These are phyloP conservation scores for Aphelenchoides fujianensis DNA, from an alignment of 1,140 invertebrate genomes.

Conservation along the genomic window DNA sequence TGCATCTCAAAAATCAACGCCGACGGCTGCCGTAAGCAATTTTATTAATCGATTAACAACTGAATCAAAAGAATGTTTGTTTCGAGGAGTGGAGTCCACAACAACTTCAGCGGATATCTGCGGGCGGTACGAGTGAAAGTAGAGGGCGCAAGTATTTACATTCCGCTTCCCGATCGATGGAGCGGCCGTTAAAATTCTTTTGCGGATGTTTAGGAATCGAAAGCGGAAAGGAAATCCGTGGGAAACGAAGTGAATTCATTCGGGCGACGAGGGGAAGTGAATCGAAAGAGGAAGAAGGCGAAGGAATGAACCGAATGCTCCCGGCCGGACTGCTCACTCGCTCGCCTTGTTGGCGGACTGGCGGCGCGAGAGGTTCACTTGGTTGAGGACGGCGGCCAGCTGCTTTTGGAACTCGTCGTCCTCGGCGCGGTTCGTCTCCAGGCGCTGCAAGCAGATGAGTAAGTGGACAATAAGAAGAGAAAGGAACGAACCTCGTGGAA, in stretches of 20 bases:
- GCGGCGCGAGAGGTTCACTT: constrained; percentile 14
- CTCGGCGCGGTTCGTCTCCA: constrained; percentile 40
- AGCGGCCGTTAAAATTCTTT: no score
- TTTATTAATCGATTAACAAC: no score
- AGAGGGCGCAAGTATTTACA: no score
- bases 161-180: no score
- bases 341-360: background rate
- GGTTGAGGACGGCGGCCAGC: constrained; percentile 30
- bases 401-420: constrained; percentile 52
- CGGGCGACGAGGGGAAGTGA: no score
- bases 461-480: constrained; percentile 10
- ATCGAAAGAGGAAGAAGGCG: background rate
- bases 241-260: no score
- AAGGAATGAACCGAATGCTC: background rate
- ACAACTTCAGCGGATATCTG: no score
- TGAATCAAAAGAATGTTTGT: no score
- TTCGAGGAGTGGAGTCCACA: no score
- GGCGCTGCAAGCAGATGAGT: constrained; percentile 34
- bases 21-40: no score
- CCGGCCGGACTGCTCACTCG: background rate
- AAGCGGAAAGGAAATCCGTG: background rate
- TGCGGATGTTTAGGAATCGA: background rate
- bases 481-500: constrained; percentile 45
- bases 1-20: no score
- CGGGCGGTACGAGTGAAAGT: no score